Evolutionary conservation across 2,888 invertebrate genomes (phyloP), one percentile per base, ranked within the genome.

Genomic region (Crossocerus cetratus): DNA sequence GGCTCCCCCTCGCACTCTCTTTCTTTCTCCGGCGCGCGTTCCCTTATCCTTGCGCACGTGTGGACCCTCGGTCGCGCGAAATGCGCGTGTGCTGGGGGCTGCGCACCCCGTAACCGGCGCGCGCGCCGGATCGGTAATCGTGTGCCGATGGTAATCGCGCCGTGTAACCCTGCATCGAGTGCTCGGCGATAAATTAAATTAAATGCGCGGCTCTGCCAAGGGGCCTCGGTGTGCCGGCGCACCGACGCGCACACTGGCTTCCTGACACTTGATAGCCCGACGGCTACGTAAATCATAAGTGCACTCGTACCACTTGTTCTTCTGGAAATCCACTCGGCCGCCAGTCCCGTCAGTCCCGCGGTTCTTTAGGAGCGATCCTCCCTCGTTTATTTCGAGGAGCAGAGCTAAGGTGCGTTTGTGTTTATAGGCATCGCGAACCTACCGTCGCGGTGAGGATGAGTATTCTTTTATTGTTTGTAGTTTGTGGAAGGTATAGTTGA

Each of bases 241-340:
- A 76, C 81, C 80, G 76, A 80, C 82, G 69, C 65, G 60, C 64
- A 70, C 68, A 76, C 81, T 78, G 76, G 81, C 82, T 71, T 68
- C 72, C 62, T 75, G 80, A 77, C 80, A 83, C 77, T 80, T 71
- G 78, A 82, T 80, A 62, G 55, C 65, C 73, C 72, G 74, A 23
- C 13, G 13, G n/a, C 13, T 74, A 75, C 76, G 76, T 83, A 81
- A 82, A 81, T 81, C 82, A 82, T 72, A 72, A 72, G 74, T 8
- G 32, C 32, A 32, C 32, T 32, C 32, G 4, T 32, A 32, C 8
- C 8, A 32, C 8, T 32, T 32, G 32, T 32, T 32, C 23, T 32
- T 32, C 32, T 5, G 32, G 32, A 32, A 32, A 32, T n/a, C n/a
- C n/a, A n/a, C n/a, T n/a, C 32, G 32, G 8, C 32, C 8, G 32